A percentile compares a stretch with the other conserved stretches of the same genome.
These are phyloP conservation scores for Piprites chloris DNA, from an alignment of 2,113 vertebrate species.

Conservation along the genomic window DNA sequence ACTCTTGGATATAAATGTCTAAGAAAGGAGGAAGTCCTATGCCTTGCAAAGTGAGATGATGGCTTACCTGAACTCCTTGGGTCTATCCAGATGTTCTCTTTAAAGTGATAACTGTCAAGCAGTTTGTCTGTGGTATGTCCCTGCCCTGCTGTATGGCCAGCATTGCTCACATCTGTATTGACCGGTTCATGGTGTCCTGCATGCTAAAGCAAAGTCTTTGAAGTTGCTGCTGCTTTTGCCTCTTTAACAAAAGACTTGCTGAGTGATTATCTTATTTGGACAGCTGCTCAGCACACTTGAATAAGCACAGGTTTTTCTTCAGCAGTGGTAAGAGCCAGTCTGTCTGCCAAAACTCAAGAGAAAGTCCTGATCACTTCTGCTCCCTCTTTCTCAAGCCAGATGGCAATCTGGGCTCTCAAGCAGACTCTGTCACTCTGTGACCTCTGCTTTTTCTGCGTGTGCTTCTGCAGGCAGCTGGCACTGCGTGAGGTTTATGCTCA, in stretches of 20 bases:
- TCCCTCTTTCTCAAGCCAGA: not conserved
- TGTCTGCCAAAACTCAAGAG: not conserved
- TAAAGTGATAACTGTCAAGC: not conserved
- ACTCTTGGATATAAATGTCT: not conserved
- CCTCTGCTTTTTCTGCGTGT: not conserved
- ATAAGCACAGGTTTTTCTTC: not conserved
- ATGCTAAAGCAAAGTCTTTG: not conserved
- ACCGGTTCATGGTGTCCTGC: not conserved
- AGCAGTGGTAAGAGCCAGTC: not conserved
- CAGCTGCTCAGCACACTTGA: not conserved
- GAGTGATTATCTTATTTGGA: not conserved
- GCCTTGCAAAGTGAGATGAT: not conserved
- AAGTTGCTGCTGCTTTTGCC: not conserved
- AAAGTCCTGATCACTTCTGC: not conserved
- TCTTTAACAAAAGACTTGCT: not conserved
- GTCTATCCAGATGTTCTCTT: not conserved
- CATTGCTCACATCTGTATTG: not conserved
- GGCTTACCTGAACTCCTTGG: not conserved
- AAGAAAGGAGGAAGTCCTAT: not conserved
- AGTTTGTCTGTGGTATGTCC: not conserved
- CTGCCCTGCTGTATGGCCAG: not conserved
- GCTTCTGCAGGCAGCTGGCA: slow-evolving; percentile 78
- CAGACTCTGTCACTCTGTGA: not conserved
- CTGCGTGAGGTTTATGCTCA: slow-evolving; percentile 94
- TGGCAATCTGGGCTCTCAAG: not conserved